Conservation (phyloP, 2,888 invertebrate genomes). For the Formica aserva region DNA sequence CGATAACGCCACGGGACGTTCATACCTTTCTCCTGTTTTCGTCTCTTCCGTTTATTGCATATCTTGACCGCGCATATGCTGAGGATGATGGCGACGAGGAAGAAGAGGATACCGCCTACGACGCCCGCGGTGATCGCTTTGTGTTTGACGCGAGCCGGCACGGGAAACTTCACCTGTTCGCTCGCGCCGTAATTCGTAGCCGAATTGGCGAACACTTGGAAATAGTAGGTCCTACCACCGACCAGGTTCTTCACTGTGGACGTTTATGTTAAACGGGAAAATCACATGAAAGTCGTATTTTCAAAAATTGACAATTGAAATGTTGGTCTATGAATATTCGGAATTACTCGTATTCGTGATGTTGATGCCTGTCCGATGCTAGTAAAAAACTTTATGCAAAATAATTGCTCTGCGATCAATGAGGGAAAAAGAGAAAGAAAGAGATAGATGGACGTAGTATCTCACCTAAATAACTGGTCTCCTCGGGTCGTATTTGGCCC, state of each 20-base stretch:
- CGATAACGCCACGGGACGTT: slow-evolving; percentile 37
- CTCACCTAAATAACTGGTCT: slow-evolving; percentile 94
- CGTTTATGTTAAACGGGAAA: slow-evolving; percentile 57
- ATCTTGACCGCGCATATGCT: slow-evolving; percentile 99
- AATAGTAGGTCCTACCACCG: slow-evolving; percentile 96
- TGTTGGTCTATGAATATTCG: slow-evolving; percentile 9
- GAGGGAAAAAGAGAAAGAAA: neutral
- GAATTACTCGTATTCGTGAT: slow-evolving; percentile 35
- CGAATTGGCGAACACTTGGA: slow-evolving; percentile 96
- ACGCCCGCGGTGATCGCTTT: slow-evolving; percentile 98
- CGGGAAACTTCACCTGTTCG: slow-evolving; percentile 95
- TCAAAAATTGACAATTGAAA: slow-evolving; percentile 26
- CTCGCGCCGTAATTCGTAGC: slow-evolving; percentile 95
- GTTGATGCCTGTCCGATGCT: slow-evolving; percentile 35
- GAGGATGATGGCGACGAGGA: slow-evolving; percentile 98
- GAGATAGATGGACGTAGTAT: neutral
- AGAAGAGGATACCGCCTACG: slow-evolving; percentile 98
- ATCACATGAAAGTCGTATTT: slow-evolving; percentile 41
- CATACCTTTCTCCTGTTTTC: slow-evolving; percentile 99
- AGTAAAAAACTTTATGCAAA: slow-evolving; percentile 29
- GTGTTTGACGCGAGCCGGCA: slow-evolving; percentile 96
- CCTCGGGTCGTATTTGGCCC: slow-evolving; percentile 95
- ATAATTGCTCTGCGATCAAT: slow-evolving; percentile 22
- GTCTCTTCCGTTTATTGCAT: slow-evolving; percentile 98
- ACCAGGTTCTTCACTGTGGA: slow-evolving; percentile 94